Base-by-base conservation (phyloP, 2,797 vertebrate species). In the Margarornis squamiger region DNA sequence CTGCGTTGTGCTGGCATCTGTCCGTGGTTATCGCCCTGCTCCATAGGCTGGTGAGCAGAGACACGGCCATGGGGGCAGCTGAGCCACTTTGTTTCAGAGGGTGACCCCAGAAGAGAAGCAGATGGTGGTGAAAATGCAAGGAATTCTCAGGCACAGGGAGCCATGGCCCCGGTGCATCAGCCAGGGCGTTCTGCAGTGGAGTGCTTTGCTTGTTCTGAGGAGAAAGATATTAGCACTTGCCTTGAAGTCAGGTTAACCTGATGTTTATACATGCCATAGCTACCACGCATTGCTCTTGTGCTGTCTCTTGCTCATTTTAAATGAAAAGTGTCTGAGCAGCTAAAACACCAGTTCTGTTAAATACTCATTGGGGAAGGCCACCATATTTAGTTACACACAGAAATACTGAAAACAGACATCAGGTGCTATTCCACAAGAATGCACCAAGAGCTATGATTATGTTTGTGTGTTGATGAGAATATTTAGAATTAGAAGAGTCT, bases 41-140 rank as follows among this genome's bases (percentile, higher is more conserved):
- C 16, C 0, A 2, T 4, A 12, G 0, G 0, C 2, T 2, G 22
- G 19, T 3, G 14, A n/a, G 38, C 51, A 34, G 46, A 32, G 30
- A 27, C 13, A 1, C 0, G 0, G 29, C 26, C 57, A 1, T 0
- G 2, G 43, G 29, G 12, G 12, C 65, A 22, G n/a, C 68, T 18
- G 52, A 26, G 46, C 4, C 7, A 0, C 23, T 18, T 36, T 3
- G 3, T 30, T 34, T 36, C 27, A 17, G 34, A 24, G 46, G 43
- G 43, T 32, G 81, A 38, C 6, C 29, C 15, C n/a, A 75, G 70
- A 29, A 80, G 57, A 52, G 52, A 49, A 38, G 54, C n/a, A 9
- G 43, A 24, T 15, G 45, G 30, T 5, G 4, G 24, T 20, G 39
- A 36, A 57, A 30, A 8, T 6, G 73, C 4, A 8, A 9, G 6